Conservation (phyloP, 2,888 invertebrate genomes). For the Drosophila atroscutellata region DNA sequence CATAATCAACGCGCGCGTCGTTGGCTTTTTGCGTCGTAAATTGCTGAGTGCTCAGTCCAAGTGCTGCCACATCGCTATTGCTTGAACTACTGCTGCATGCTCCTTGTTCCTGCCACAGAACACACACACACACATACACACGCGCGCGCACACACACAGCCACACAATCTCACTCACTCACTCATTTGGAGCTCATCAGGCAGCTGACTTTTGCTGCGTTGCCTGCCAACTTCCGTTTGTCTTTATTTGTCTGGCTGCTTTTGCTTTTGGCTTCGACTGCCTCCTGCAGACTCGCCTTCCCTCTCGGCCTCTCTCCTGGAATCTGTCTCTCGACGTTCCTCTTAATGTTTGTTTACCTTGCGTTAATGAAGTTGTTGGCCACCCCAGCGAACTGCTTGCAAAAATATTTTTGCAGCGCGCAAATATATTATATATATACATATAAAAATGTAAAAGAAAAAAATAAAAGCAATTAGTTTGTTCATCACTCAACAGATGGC, state of each 20-base stretch:
- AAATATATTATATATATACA: neutral
- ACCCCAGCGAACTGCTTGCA: constrained; percentile 57
- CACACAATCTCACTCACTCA: constrained; percentile 1
- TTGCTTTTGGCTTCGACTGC: constrained; percentile 47
- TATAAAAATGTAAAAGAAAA: constrained; percentile 31
- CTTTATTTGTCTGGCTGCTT: constrained; percentile 73
- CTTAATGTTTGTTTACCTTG: constrained; percentile 75
- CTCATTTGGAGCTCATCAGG: constrained; percentile 50
- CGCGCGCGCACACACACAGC: constrained; percentile 4
- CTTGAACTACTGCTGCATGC: constrained; percentile 6
- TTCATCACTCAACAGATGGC: constrained; percentile 81
- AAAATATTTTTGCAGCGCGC: constrained; percentile 69
- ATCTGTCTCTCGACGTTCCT: constrained; percentile 19
- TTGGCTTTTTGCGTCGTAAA: constrained; percentile 78
- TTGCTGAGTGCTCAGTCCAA: constrained; percentile 75
- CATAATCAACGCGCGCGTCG: constrained; percentile 78
- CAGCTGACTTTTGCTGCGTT: constrained; percentile 62
- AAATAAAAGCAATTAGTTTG: constrained; percentile 82
- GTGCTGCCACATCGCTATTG: constrained; percentile 36
- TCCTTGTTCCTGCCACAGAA: constrained; percentile 13
- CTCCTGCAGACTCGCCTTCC: constrained; percentile 24
- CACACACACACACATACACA: constrained; percentile 18
- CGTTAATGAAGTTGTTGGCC: constrained; percentile 80
- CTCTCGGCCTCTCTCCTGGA: neutral
- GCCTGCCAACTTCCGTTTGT: constrained; percentile 74